Percentiles rank a stretch among this genome's conserved stretches.
Conservation (phyloP, 2,113 vertebrate species). For the Laterallus jamaicensis region DNA sequence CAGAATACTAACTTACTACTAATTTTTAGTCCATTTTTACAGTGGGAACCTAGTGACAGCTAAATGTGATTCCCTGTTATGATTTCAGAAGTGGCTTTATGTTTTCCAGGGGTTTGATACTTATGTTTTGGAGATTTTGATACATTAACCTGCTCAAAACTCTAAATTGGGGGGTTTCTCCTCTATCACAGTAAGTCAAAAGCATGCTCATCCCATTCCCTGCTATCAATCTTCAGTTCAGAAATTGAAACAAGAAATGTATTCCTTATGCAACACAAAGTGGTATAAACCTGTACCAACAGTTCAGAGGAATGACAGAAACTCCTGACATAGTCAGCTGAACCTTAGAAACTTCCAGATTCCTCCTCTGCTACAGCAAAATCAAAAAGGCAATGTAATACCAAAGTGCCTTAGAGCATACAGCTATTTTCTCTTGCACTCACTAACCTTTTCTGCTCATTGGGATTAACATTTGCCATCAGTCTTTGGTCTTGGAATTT, state of each 20-base stretch:
- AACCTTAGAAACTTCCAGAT: background rate
- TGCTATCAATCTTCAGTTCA: background rate
- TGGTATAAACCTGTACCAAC: background rate
- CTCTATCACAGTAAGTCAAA: background rate
- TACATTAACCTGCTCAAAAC: background rate
- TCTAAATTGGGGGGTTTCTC: accelerated
- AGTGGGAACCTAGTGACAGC: background rate
- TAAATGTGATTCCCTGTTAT: background rate
- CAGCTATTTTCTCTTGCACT: background rate
- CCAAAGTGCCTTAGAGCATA: background rate
- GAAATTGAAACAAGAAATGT: background rate
- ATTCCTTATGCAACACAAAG: background rate
- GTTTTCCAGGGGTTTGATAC: background rate
- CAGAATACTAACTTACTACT: background rate
- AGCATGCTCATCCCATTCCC: background rate
- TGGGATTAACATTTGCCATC: background rate
- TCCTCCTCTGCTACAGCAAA: background rate
- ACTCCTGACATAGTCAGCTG: background rate
- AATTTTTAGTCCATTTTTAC: background rate
- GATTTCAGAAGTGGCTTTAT: background rate
- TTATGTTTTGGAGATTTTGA: background rate
- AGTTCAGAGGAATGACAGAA: background rate
- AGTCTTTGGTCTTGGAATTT: background rate
- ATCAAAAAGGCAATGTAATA: background rate
- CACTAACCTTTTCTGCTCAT: background rate